Conservation (phyloP, 1,140 invertebrate species). For the Aporrectodea caliginosa region DNA sequence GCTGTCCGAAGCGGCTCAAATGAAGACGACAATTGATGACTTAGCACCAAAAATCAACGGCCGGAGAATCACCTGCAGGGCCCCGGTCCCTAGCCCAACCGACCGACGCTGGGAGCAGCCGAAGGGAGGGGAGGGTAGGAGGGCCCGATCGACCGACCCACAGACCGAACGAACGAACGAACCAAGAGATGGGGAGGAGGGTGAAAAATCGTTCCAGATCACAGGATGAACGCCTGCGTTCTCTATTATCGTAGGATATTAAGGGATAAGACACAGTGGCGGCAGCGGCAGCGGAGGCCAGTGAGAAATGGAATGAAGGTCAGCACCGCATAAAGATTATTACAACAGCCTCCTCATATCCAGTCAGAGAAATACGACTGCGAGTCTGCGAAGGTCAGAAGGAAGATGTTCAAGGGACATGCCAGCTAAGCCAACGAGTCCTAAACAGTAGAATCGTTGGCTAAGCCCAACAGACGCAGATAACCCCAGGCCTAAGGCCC, state of each 20-base stretch:
- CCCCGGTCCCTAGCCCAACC: no score
- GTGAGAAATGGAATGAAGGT: background rate
- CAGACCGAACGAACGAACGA: no score
- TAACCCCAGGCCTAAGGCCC: no score
- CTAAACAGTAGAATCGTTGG: no score
- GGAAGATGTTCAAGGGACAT: no score
- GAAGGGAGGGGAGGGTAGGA: background rate
- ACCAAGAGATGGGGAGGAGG: background rate
- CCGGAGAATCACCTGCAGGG: background rate
- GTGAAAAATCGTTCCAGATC: background rate
- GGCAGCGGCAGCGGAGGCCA: background rate
- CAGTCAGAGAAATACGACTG: no score
- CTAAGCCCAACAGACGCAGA: no score
- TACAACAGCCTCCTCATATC: no score
- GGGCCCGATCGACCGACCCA: no score
- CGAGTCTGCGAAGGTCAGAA: no score
- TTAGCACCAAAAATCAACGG: background rate
- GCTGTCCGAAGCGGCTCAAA: constrained; percentile 1
- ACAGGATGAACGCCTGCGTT: background rate
- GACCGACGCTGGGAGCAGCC: background rate
- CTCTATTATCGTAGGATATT: background rate
- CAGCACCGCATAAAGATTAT: no score
- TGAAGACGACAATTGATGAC: background rate
- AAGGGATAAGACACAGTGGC: background rate
- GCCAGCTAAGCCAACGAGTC: no score